Evolutionary conservation across 2,113 vertebrate genomes (phyloP).

Genomic region (Dasyornis broadbenti): DNA sequence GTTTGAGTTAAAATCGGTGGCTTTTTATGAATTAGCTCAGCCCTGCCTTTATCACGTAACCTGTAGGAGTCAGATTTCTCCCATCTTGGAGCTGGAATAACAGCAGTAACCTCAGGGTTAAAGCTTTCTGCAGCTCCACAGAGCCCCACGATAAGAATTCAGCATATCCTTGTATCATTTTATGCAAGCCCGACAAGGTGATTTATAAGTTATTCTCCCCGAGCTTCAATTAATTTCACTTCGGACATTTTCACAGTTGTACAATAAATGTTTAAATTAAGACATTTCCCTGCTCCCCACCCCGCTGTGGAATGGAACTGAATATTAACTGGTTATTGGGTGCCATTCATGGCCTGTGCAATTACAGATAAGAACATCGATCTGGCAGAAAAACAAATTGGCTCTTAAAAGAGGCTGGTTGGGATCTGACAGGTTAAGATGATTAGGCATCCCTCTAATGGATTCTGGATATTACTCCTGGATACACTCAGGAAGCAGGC

Average conservation of each 20-base stretch:
- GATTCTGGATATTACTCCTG: conserved; percentile 28
- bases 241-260: conserved; percentile 62
- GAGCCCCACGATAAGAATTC: neutral
- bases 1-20: neutral
- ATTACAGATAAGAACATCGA: conserved; percentile 70
- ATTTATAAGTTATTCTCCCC: conserved; percentile 67
- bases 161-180: conserved; percentile 39
- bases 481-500: neutral
- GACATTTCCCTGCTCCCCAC: conserved; percentile 57
- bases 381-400: conserved; percentile 73
- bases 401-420: conserved; percentile 65
- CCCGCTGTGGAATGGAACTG: conserved; percentile 52
- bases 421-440: conserved; percentile 65
- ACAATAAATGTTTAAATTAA: conserved; percentile 70
- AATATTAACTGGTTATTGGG: conserved; percentile 69
- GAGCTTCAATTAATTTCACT: conserved; percentile 67
- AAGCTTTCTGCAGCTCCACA: neutral
- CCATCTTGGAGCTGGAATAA: neutral
- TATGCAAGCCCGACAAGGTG: conserved; percentile 39
- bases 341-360: conserved; percentile 51
- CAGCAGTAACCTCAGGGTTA: conserved; percentile 20
- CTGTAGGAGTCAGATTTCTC: conserved; percentile 16
- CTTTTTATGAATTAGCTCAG: neutral
- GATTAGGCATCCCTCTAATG: conserved; percentile 63
- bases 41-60: neutral